Evolutionary conservation across 2,888 invertebrate genomes (phyloP).

Genomic region (Ochlodes sylvanus): DNA sequence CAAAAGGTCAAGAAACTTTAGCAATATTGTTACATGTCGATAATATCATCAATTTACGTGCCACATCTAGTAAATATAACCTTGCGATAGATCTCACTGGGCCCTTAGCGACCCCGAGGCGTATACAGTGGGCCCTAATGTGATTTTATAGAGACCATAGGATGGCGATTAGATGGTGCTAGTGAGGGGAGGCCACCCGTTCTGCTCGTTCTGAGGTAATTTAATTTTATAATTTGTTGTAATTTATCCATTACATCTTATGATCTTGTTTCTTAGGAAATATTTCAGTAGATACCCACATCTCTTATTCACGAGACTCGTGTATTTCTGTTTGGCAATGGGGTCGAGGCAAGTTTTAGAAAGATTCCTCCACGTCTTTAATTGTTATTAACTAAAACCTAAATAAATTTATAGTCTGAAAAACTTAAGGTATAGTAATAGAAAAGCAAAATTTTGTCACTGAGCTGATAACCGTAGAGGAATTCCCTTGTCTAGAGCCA

Average conservation of each 20-base stretch:
- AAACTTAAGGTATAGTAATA: too few relatives aligned
- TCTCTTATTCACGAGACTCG: not conserved
- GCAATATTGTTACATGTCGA: too few relatives aligned
- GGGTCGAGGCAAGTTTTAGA: not conserved
- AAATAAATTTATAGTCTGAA: too few relatives aligned
- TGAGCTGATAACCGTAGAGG: too few relatives aligned
- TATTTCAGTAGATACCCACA: too few relatives aligned
- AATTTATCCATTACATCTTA: conserved; percentile 24
- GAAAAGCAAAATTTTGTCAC: too few relatives aligned
- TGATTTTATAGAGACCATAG: conserved; percentile 80
- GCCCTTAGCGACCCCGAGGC: conserved; percentile 63
- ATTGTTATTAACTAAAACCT: too few relatives aligned
- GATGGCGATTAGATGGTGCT: conserved; percentile 64
- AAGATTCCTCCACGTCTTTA: not conserved
- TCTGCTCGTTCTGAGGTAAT: conserved; percentile 50
- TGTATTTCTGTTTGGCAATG: not conserved
- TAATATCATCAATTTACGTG: not conserved
- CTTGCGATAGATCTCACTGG: conserved; percentile 41
- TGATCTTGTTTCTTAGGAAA: not conserved
- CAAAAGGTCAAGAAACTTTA: too few relatives aligned
- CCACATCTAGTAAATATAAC: conserved; percentile 48
- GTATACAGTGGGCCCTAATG: conserved; percentile 72
- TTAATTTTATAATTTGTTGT: conserved; percentile 49
- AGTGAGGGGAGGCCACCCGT: conserved; percentile 48
- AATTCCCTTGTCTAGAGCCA: too few relatives aligned